Conservation (phyloP, 2,113 vertebrate genomes). For the Erinaceus europaeus region DNA sequence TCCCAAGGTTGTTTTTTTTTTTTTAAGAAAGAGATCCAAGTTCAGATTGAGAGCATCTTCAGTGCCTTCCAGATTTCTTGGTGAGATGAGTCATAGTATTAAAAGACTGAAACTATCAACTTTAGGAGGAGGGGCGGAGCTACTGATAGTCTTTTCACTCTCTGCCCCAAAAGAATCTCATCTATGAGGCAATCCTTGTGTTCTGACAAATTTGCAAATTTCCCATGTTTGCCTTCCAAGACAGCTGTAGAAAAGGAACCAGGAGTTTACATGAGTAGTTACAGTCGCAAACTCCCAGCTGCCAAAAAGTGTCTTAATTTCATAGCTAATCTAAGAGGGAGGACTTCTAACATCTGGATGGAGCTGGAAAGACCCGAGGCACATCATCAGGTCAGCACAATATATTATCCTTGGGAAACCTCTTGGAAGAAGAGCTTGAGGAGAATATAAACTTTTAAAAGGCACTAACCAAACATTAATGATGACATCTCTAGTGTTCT, state of each 20-base stretch:
- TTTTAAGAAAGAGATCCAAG: constrained; percentile 35
- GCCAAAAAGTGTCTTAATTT: constrained; percentile 64
- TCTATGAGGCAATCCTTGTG: constrained; percentile 15
- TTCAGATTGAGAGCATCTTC: constrained; percentile 45
- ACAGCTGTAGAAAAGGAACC: constrained; percentile 52
- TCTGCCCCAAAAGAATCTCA: constrained; percentile 6
- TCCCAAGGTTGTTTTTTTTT: too few relatives aligned
- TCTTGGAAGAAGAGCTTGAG: constrained; percentile 5
- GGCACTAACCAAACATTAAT: background rate
- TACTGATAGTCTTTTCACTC: background rate
- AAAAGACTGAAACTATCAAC: constrained; percentile 29
- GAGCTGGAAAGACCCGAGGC: constrained; percentile 44
- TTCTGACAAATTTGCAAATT: constrained; percentile 53
- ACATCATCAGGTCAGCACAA: constrained; percentile 45
- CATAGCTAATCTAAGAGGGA: constrained; percentile 36
- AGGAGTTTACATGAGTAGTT: constrained; percentile 60
- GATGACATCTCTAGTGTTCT: background rate
- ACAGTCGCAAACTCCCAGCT: constrained; percentile 48
- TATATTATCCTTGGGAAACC: constrained; percentile 58
- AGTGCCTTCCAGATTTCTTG: constrained; percentile 26
- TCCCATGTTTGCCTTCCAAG: constrained; percentile 57
- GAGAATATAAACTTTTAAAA: background rate
- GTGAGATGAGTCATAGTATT: constrained; percentile 44
- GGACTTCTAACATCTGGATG: constrained; percentile 58
- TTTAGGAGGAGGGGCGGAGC: background rate